Percentiles rank a stretch among this genome's conserved stretches.
These are phyloP conservation scores for Neolamprologus kungweensis DNA, from an alignment of 2,113 vertebrate species.

Conservation along the genomic window DNA sequence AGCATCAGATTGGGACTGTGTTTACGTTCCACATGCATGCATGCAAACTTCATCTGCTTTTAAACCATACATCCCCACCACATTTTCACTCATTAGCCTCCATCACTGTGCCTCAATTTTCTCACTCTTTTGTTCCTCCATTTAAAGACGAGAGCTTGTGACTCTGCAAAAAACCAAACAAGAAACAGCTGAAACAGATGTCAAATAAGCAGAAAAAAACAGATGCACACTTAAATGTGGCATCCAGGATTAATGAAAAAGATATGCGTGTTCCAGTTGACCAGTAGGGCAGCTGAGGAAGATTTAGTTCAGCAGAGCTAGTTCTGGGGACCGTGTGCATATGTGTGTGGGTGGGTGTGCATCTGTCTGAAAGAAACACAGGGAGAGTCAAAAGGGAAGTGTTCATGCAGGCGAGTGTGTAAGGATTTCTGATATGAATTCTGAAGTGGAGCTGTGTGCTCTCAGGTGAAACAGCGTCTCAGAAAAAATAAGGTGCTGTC, in stretches of 20 bases:
- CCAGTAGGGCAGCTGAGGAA: not conserved
- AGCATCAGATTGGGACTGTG: not conserved
- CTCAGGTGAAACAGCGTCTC: not conserved
- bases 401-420: not conserved
- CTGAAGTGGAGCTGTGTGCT: not conserved
- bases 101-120: not conserved
- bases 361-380: not conserved
- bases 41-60: not conserved
- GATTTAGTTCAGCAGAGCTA: not conserved
- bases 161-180: not conserved
- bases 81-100: slow-evolving; percentile 4
- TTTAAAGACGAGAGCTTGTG: not conserved
- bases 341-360: not conserved
- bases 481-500: not conserved
- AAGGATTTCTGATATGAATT: not conserved
- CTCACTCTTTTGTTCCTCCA: not conserved
- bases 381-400: not conserved
- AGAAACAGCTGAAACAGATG: slow-evolving; percentile 19
- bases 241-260: not conserved
- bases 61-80: not conserved
- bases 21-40: slow-evolving; percentile 12
- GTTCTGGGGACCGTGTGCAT: not conserved
- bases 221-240: not conserved
- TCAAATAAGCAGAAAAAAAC: not conserved
- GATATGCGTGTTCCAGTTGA: not conserved